Evolutionary conservation across 2,113 vertebrate species (phyloP).

Genomic region (Craseonycteris thonglongyai): DNA sequence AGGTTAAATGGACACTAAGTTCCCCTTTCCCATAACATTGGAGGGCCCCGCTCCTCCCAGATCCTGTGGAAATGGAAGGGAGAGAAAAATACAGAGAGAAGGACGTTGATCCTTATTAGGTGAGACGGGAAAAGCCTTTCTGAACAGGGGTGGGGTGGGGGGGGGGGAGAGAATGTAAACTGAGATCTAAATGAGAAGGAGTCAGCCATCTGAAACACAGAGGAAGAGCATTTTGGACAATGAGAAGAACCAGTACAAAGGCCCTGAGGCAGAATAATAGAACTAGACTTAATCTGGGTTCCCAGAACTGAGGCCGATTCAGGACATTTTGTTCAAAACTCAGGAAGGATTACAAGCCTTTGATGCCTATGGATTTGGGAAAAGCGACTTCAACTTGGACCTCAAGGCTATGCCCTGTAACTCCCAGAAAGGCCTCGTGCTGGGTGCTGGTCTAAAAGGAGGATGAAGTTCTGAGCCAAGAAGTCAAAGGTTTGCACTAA

Average conservation of each 20-base stretch:
- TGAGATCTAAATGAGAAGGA: neutral
- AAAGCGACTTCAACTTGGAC: neutral
- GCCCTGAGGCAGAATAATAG: neutral
- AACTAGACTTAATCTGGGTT: neutral
- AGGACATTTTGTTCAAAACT: neutral
- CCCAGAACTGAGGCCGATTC: neutral
- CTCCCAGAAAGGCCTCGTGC: neutral
- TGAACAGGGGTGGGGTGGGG: too few relatives aligned
- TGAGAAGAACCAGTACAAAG: neutral
- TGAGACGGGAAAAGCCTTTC: neutral
- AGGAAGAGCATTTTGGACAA: neutral
- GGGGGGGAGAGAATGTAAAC: neutral
- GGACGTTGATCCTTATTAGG: neutral
- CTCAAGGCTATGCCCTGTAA: neutral
- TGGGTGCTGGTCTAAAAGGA: neutral
- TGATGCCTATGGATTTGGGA: neutral
- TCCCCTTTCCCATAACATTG: neutral
- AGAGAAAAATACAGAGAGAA: neutral
- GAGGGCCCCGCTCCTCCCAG: neutral
- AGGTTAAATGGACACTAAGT: neutral
- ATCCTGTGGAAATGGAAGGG: neutral
- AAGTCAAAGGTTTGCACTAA: neutral
- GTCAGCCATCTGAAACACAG: neutral
- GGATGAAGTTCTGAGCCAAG: neutral
- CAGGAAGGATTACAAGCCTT: neutral